Conservation (phyloP, 2,113 vertebrate species). For the Myotis davidii region DNA sequence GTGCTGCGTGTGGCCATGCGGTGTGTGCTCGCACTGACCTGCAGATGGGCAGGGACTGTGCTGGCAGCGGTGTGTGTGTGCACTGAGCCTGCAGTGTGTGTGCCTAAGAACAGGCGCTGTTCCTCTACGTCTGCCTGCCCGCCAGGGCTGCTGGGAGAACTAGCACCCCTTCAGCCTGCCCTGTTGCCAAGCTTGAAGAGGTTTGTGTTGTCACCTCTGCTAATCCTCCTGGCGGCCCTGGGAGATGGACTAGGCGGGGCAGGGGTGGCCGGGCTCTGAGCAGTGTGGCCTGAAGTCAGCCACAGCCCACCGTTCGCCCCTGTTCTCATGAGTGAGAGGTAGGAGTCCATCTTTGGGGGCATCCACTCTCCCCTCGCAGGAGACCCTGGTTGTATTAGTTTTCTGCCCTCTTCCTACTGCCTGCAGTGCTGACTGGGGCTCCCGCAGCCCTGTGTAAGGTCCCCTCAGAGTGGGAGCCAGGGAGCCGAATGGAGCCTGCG, state of each 20-base stretch:
- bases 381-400: not conserved
- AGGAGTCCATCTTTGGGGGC: not conserved
- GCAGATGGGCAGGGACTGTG: fast-evolving
- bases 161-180: not conserved
- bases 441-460: not conserved
- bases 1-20: fast-evolving
- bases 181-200: not conserved
- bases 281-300: not conserved
- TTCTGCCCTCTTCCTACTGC: not conserved
- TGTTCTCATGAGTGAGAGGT: not conserved
- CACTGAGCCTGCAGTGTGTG: fast-evolving
- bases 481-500: not conserved
- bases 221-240: not conserved
- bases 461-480: not conserved
- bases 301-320: not conserved
- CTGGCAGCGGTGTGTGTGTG: fast-evolving
- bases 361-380: not conserved
- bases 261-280: not conserved
- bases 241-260: not conserved
- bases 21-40: fast-evolving
- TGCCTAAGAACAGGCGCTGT: too few species aligned
- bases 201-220: not conserved
- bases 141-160: not conserved
- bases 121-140: not conserved
- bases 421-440: not conserved